Evolutionary conservation across 1,140 invertebrate genomes (phyloP).

Genomic region (Stegodyphus mimosarum): DNA sequence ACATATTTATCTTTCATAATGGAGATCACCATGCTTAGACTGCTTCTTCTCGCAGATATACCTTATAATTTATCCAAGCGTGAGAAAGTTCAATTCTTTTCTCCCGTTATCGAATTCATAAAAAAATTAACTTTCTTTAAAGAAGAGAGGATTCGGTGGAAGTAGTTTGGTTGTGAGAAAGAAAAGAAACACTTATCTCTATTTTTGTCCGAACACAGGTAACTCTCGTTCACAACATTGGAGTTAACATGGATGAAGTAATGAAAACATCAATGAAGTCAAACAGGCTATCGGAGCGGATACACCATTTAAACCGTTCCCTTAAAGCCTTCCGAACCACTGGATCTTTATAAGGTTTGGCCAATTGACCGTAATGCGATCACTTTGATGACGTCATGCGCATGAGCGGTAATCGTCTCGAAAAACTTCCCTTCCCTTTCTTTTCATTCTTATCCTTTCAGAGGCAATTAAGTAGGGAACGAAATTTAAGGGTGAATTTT

Average conservation of each 20-base stretch:
- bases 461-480: constrained; percentile 46
- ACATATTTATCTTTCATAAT: no score
- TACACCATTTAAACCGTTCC: constrained; percentile 43
- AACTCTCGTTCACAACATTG: neutral
- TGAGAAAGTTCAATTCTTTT: no score
- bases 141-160: no score
- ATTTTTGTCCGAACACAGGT: neutral
- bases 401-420: constrained; percentile 30
- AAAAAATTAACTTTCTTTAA: no score
- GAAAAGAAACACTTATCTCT: neutral
- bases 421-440: neutral
- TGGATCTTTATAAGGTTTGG: constrained; percentile 20
- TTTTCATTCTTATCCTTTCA: constrained; percentile 20
- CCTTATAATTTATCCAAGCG: no score
- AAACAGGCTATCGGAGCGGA: constrained; percentile 30
- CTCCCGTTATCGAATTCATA: no score
- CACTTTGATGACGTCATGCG: constrained; percentile 53
- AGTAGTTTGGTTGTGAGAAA: no score
- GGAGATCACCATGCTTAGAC: no score
- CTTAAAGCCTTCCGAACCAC: constrained; percentile 36
- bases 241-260: neutral
- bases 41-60: no score
- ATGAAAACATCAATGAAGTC: constrained; percentile 49
- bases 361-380: constrained; percentile 53
- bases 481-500: constrained; percentile 32